Percentiles rank a stretch among this genome's conserved stretches.
phyloP scores from a whole-genome alignment of 2,797 vertebrate genomes.

The Distichodus sexfasciatus region DNA sequence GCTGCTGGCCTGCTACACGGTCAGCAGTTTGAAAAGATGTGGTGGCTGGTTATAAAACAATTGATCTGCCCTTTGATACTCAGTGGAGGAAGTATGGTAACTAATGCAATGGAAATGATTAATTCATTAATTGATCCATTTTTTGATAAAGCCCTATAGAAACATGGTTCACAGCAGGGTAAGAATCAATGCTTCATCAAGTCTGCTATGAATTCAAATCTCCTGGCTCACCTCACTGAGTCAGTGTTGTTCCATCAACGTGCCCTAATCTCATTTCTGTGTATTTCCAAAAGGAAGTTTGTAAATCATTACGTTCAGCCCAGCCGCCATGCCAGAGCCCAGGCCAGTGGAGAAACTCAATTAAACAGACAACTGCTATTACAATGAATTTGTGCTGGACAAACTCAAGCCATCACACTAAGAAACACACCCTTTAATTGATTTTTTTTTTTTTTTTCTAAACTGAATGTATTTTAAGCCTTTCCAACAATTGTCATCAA shows the following conservation, averaged over 20 bases:
- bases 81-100: no score
- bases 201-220: neutral
- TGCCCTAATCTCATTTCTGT: constrained; percentile 19
- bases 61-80: no score
- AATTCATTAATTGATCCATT: neutral
- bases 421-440: no score
- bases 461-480: neutral
- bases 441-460: no score
- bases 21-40: no score
- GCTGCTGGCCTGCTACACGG: no score
- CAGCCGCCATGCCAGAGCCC: constrained; percentile 10
- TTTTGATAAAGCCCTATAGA: neutral
- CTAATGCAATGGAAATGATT: no score
- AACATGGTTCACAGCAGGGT: neutral
- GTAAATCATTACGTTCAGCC: constrained; percentile 27
- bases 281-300: constrained; percentile 27
- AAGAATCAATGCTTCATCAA: constrained; percentile 1
- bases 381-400: constrained; percentile 28
- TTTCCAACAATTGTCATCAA: neutral
- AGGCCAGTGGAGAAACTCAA: constrained; percentile 19
- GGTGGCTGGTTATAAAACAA: no score
- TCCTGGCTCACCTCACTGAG: neutral
- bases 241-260: constrained; percentile 11
- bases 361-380: constrained; percentile 21
- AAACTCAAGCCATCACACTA: constrained; percentile 19